phyloP scores from a whole-genome alignment of 2,113 vertebrate genomes.

The Cephalophus harveyi region DNA sequence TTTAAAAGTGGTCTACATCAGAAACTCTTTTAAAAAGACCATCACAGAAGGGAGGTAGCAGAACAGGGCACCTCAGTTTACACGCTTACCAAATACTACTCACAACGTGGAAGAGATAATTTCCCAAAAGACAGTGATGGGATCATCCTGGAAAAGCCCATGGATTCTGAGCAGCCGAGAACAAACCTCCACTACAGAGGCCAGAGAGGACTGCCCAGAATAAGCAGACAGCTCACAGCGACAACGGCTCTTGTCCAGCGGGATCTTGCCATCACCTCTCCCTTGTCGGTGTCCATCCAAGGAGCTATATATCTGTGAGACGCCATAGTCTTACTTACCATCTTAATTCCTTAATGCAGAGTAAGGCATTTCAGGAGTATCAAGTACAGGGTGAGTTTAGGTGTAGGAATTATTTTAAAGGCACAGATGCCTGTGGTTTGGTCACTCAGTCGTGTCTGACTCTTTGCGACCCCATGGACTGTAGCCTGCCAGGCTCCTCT shows the following conservation, averaged over 20 bases:
- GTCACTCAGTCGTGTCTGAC: background rate
- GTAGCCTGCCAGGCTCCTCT: background rate
- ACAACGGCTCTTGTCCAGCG: background rate
- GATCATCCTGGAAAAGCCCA: too few relatives aligned
- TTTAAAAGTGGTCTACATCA: background rate
- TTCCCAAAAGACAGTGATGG: background rate
- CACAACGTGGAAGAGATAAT: background rate
- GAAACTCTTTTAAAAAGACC: background rate
- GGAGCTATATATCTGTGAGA: background rate
- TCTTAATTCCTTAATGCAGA: background rate
- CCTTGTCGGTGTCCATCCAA: background rate
- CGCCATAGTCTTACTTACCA: background rate
- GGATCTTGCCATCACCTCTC: background rate
- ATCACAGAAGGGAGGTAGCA: background rate
- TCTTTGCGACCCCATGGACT: background rate
- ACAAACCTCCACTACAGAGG: background rate
- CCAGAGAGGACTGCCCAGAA: background rate
- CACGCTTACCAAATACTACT: background rate
- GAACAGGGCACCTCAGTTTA: background rate
- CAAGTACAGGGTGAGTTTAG: background rate
- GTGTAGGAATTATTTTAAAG: background rate
- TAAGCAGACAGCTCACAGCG: background rate
- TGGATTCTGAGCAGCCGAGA: background rate
- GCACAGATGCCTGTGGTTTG: background rate
- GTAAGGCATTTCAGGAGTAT: background rate